Base-by-base conservation (phyloP, 2,888 invertebrate species). In the Protophormia terraenovae region DNA sequence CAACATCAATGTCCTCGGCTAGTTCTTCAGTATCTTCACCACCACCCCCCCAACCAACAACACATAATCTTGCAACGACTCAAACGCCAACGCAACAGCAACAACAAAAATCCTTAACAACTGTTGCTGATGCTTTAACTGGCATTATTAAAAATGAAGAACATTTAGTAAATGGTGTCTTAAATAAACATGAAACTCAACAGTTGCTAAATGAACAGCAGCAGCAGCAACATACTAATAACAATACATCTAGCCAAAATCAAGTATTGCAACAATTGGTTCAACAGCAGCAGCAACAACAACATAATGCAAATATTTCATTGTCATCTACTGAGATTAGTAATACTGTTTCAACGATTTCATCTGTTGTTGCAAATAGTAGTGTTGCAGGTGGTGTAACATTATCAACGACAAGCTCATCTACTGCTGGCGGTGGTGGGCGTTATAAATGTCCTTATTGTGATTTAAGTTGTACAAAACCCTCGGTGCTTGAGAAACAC, bases 401-500 rank as follows among this genome's bases (percentile, higher is more conserved):
- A 14, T 8, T 64, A 24, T 41, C 73, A 62, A 64, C 76, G 10
- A 24, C 47, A 69, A 71, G 22, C 73, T 35, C 86, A 19, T 19
- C 80, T 19, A 64, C 84, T 35, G 78, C 78, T 60, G 76, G 60
- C 67, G 71, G 77, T 24, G 84, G 84, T 24, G 97, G 96, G 72
- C 96, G 96, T 88, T 96, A 97, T 93, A 95, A 96, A 87, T 98
- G 98, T 92, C 96, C 96, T 12, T 97, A 96, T 92, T 98, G 98
- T 94, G 96, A 96, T 92, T 93, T 97, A 91, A 95, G 95, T 87
- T 98, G 97, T 94, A 96, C 97, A 89, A 98, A 98, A 93, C 98
- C 98, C 82, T 98, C 97, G 92, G 98, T 98, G 87, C 94, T 98
- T 87, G 96, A 97, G 93, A 98, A 98, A 94, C 98, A 98, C 94